Percentiles rank a stretch among this genome's conserved stretches.
phyloP scores from a whole-genome alignment of 1,140 invertebrate species.

The Drosophila dunni region DNA sequence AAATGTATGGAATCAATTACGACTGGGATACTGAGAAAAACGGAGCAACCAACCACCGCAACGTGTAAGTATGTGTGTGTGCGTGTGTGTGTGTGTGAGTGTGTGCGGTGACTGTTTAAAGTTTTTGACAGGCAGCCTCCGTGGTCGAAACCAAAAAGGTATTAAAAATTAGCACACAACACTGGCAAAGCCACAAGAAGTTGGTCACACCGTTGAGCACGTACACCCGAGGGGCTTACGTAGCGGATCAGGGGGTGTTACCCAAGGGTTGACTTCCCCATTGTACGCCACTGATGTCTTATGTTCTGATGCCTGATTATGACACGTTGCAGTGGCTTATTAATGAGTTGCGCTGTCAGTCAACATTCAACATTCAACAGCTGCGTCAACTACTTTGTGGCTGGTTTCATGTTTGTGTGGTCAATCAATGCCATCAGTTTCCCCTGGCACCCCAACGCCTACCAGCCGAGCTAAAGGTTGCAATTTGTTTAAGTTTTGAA shows the following conservation, averaged over 20 bases:
- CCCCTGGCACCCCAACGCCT: too few relatives aligned
- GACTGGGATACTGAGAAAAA: background rate
- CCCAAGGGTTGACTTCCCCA: background rate
- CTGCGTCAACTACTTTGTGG: slow-evolving; percentile 13
- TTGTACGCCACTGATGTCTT: slow-evolving; percentile 21
- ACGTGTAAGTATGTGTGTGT: background rate
- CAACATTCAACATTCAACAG: slow-evolving; percentile 28
- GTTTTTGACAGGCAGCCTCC: slow-evolving; percentile 31
- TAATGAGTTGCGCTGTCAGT: slow-evolving; percentile 61
- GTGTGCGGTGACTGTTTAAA: background rate
- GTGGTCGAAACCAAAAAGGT: slow-evolving; percentile 51
- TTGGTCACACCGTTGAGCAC: slow-evolving; percentile 28
- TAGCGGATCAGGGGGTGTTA: background rate
- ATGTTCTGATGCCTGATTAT: slow-evolving; percentile 51
- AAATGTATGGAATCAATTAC: too few relatives aligned
- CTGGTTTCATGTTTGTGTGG: slow-evolving; percentile 17
- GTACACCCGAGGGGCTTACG: background rate
- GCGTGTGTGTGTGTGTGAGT: background rate
- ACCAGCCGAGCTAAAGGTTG: too few relatives aligned
- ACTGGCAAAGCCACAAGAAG: slow-evolving; percentile 43
- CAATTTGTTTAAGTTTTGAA: too few relatives aligned
- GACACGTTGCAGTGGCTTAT: slow-evolving; percentile 61
- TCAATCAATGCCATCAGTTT: background rate
- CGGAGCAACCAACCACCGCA: background rate
- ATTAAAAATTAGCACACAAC: slow-evolving; percentile 60